Base-by-base conservation (phyloP, 2,113 vertebrate genomes). In the Carassius auratus region DNA sequence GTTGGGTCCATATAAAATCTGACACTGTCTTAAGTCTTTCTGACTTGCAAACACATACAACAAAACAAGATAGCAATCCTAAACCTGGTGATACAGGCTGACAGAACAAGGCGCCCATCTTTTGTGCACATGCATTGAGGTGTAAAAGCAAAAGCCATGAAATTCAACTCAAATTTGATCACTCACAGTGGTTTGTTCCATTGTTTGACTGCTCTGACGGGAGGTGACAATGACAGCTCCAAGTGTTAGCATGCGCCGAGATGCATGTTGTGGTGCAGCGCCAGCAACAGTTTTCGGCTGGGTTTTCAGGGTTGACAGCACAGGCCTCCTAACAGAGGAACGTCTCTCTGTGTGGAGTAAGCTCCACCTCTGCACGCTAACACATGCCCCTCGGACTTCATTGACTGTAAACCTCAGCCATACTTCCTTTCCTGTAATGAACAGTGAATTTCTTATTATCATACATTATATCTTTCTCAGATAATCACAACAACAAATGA, bases 401-500 rank as follows among this genome's bases (percentile, higher is more conserved):
- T 48, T 81, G 36, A 75, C 85, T 68, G 76, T 85, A 85, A 85
- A 71, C 77, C 85, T 33, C 78, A 36, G 61, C 55, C 85, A 74
- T 30, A 84, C 81, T 87, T 84, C 81, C 66, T 78, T 79, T 87
- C 81, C 66, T 73, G 81, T 50, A 82, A 62, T 74, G 57, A 86
- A 85, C 77, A 38, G 52, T 81, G 38, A 55, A 83, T 73, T 69
- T 83, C 66, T 71, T 73, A 69, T 73, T 81, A 33, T 57, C 50
- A 52, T 38, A 10, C 45, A 48, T 48, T 19, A 61, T 61, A 21
- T 36, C 26, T 33, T 30, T 36, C 17, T 76, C 13, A 50, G 13
- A 76, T 50, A 30, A 30, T 52, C 45, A 76, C 48, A 76, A 30
- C 19, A 74, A 23, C 19, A 12, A 74, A 74, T 74, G 38, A 13